phyloP scores from a whole-genome alignment of 2,797 vertebrate genomes.

The Pantherophis alleghaniensis region DNA sequence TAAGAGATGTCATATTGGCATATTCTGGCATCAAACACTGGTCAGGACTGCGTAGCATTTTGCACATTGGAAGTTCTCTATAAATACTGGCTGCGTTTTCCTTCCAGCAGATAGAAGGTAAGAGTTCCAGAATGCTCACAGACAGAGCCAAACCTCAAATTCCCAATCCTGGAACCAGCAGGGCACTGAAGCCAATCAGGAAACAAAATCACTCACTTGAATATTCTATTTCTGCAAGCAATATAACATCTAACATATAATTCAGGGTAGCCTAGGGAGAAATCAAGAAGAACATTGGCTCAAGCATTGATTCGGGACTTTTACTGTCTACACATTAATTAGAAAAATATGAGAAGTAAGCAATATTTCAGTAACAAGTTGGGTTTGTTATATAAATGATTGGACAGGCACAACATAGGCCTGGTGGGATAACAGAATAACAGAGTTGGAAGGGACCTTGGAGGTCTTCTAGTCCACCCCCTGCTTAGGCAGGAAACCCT shows the following conservation, averaged over 20 bases:
- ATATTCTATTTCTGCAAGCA: neutral
- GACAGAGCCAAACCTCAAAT: no score
- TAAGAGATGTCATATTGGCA: no score
- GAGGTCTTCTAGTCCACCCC: neutral
- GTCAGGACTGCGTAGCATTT: neutral
- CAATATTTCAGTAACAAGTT: neutral
- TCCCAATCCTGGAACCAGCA: neutral
- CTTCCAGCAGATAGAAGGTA: rapidly evolving
- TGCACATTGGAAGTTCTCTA: neutral
- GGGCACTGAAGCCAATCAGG: no score
- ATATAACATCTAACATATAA: neutral
- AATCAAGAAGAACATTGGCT: neutral
- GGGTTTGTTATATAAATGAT: neutral
- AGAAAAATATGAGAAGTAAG: neutral
- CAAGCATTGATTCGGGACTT: neutral
- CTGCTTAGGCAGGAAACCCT: neutral
- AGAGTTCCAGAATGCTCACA: neutral
- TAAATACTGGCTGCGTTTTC: neutral
- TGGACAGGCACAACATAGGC: neutral
- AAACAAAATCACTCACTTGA: neutral
- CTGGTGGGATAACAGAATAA: neutral
- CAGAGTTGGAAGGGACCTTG: neutral
- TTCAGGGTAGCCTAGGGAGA: neutral
- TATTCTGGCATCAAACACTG: rapidly evolving
- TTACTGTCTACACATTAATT: neutral